Conservation (phyloP, 2,888 invertebrate genomes). For the Hydraecia micacea region DNA sequence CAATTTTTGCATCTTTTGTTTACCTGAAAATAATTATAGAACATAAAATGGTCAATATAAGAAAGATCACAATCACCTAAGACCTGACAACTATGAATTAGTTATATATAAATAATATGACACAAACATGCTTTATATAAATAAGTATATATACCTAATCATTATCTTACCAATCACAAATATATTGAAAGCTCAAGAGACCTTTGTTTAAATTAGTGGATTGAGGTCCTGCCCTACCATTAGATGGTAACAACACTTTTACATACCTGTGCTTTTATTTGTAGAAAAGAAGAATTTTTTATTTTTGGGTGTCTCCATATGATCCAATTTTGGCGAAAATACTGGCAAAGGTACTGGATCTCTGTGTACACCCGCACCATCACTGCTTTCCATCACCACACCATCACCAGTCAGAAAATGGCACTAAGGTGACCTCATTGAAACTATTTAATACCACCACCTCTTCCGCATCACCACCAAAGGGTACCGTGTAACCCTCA, state of each 20-base stretch:
- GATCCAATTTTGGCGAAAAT: constrained; percentile 8
- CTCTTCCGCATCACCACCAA: constrained; percentile 16
- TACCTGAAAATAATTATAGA: constrained; percentile 12
- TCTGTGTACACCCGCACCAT: neutral
- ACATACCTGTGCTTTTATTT: constrained; percentile 1
- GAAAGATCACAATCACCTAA: too few relatives aligned
- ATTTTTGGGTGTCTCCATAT: too few relatives aligned
- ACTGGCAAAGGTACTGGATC: neutral
- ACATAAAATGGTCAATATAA: neutral
- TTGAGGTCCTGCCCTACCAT: neutral
- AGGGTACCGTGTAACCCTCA: constrained; percentile 4
- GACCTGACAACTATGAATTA: too few relatives aligned
- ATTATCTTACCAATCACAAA: too few relatives aligned
- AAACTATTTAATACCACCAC: neutral
- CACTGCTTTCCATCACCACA: neutral
- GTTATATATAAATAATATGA: too few relatives aligned
- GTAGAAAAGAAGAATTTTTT: too few relatives aligned
- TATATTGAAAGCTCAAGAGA: too few relatives aligned
- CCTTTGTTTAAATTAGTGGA: neutral
- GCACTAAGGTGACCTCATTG: too few relatives aligned
- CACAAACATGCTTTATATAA: too few relatives aligned
- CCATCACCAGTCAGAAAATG: neutral
- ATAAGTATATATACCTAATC: too few relatives aligned
- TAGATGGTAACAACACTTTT: constrained; percentile 2
- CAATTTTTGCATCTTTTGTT: constrained; percentile 34